Conservation (phyloP, 1,140 invertebrate genomes). For the Danaus plexippus region DNA sequence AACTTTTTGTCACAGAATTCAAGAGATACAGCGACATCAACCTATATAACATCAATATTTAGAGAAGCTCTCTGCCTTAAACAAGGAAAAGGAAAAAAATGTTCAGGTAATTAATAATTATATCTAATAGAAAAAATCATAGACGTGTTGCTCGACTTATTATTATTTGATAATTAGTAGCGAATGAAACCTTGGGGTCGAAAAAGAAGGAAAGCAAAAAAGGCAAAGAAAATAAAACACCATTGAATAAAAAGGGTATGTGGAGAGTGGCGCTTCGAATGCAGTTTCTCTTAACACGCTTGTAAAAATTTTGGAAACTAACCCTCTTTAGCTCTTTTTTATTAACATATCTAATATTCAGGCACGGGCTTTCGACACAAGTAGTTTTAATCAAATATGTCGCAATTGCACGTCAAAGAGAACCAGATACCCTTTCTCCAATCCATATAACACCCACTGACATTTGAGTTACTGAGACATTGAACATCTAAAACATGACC, state of each 20-base stretch:
- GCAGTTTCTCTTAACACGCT: background rate
- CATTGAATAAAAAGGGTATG: constrained; percentile 61
- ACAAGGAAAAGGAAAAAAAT: constrained; percentile 66
- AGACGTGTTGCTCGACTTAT: background rate
- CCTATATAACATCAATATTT: constrained; percentile 61
- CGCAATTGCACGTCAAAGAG: no score
- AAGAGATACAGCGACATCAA: constrained; percentile 51
- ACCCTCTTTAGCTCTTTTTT: no score
- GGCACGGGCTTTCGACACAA: background rate
- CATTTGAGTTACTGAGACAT: constrained; percentile 45
- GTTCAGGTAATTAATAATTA: constrained; percentile 45
- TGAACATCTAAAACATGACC: constrained; percentile 22
- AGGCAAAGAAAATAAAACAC: constrained; percentile 61
- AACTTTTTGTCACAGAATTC: constrained; percentile 38
- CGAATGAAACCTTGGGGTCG: constrained; percentile 33
- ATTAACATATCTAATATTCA: no score
- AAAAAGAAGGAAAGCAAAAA: constrained; percentile 61
- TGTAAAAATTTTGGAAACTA: constrained; percentile 2
- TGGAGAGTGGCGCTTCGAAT: constrained; percentile 34
- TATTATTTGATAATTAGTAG: constrained; percentile 33
- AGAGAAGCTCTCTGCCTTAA: constrained; percentile 65
- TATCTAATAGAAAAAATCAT: no score
- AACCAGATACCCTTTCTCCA: constrained; percentile 18
- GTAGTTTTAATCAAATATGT: no score
- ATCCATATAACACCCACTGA: constrained; percentile 34